These are phyloP conservation scores for Calameuta filiformis DNA, from an alignment of 2,888 invertebrate genomes.

Conservation along the genomic window DNA sequence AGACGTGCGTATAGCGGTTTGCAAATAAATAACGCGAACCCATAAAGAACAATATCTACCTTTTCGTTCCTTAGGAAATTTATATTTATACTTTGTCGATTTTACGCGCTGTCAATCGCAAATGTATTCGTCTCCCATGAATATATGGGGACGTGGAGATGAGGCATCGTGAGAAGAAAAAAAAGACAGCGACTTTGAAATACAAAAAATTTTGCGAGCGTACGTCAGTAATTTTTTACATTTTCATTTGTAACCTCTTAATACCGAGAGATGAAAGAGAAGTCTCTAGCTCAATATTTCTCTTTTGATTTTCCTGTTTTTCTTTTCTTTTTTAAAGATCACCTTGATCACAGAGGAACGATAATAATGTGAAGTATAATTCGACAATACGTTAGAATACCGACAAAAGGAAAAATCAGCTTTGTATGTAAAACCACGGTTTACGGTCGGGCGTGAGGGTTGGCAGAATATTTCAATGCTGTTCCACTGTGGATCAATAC, in stretches of 20 bases:
- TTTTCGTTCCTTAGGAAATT: neutral
- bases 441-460: constrained; percentile 12
- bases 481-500: constrained; percentile 19
- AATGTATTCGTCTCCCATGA: neutral
- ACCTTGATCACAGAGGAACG: neutral
- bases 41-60: neutral
- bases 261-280: neutral
- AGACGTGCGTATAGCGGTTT: neutral
- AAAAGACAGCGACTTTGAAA: neutral
- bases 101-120: neutral
- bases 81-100: neutral
- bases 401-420: neutral
- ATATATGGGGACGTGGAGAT: neutral
- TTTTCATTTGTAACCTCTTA: neutral
- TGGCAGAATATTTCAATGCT: constrained; percentile 18
- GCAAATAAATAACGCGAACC: neutral
- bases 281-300: neutral
- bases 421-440: constrained; percentile 13
- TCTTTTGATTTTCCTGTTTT: neutral
- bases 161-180: neutral
- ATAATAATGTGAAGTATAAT: constrained; percentile 3
- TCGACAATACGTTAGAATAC: neutral
- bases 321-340: neutral
- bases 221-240: neutral
- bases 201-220: neutral